A percentile compares a stretch with the other conserved stretches of the same genome.
phyloP scores from a whole-genome alignment of 2,113 vertebrate genomes.

The Sterna hirundo region DNA sequence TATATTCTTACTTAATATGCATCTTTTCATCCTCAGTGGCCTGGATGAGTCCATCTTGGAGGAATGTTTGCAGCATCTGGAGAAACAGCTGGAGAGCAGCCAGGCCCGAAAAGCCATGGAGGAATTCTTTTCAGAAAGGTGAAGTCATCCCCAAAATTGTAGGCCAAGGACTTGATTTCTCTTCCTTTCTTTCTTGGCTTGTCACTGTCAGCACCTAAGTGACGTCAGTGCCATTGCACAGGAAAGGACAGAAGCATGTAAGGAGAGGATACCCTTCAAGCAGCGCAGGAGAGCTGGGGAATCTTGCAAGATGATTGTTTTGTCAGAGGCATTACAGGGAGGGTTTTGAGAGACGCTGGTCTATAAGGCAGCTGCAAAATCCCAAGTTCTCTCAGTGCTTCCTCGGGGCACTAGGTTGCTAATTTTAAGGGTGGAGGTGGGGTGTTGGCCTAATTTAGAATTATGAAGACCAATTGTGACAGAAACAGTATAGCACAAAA shows the following conservation, averaged over 20 bases:
- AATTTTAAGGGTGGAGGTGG: neutral
- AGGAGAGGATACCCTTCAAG: neutral
- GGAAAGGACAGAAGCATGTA: neutral
- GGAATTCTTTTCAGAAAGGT: constrained; percentile 97
- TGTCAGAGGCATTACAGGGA: neutral
- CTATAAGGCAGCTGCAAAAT: neutral
- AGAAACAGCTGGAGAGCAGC: constrained; percentile 95
- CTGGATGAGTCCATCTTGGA: constrained; percentile 94
- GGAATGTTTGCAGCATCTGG: constrained; percentile 94
- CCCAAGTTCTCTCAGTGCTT: neutral
- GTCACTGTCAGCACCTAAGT: neutral
- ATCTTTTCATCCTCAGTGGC: constrained; percentile 76
- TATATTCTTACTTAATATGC: neutral
- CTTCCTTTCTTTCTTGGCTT: neutral
- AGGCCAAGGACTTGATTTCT: neutral
- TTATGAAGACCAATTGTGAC: neutral
- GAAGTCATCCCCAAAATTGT: neutral
- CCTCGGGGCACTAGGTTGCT: neutral
- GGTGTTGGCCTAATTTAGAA: neutral
- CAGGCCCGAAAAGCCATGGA: constrained; percentile 98
- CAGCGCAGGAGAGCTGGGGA: neutral
- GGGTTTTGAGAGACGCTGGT: neutral
- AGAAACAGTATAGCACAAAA: neutral
- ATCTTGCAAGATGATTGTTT: neutral
- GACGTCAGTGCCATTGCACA: neutral